Conservation (phyloP, 2,797 vertebrate species). For the Acrossocheilus fasciatus region DNA sequence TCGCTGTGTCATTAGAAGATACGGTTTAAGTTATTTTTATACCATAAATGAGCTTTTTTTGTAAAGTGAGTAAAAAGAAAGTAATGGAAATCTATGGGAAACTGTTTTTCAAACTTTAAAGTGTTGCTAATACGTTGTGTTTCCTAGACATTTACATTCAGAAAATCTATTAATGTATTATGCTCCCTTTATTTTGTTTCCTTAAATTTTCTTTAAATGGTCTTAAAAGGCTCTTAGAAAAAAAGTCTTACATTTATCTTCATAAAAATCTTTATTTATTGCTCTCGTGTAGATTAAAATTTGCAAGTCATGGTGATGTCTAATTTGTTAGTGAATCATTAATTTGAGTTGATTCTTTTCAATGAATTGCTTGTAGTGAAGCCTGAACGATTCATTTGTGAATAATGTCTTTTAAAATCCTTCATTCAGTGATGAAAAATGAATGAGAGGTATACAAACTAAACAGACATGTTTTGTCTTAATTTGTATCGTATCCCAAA, state of each 20-base stretch:
- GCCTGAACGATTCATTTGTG: neutral
- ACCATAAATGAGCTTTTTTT: neutral
- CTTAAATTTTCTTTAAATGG: too few relatives aligned
- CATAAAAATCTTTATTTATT: neutral
- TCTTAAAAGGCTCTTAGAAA: neutral
- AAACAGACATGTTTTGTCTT: too few relatives aligned
- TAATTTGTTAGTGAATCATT: neutral
- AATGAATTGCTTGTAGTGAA: neutral
- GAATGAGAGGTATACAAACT: too few relatives aligned
- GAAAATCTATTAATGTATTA: too few relatives aligned
- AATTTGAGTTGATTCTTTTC: neutral
- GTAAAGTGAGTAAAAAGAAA: neutral
- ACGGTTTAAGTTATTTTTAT: neutral
- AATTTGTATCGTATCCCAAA: neutral
- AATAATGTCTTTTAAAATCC: neutral
- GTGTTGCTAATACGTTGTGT: neutral
- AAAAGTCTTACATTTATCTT: neutral
- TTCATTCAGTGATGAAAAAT: neutral
- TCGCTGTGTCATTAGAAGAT: neutral
- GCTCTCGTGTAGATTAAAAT: neutral
- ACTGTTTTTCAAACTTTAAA: neutral
- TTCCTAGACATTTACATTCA: neutral
- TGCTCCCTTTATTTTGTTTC: neutral
- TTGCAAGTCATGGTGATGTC: neutral
- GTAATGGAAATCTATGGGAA: neutral